Evolutionary conservation across 2,888 invertebrate species (phyloP).

Genomic region (Trichacis sp.): DNA sequence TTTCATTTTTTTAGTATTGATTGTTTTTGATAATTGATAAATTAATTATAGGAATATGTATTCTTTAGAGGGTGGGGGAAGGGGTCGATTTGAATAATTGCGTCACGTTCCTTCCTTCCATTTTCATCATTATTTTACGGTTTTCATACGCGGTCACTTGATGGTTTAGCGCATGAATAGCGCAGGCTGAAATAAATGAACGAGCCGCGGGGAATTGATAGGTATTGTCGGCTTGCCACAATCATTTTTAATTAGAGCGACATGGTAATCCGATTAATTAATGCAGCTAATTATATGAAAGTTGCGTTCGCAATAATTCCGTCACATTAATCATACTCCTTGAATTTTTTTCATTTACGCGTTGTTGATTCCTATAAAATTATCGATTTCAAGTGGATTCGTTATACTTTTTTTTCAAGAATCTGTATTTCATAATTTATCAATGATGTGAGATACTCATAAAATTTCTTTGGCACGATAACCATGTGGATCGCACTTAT

Average conservation of each 20-base stretch:
- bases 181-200: constrained; percentile 27
- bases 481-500: no score
- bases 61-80: no score
- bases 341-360: background rate
- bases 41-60: no score
- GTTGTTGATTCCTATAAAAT: background rate
- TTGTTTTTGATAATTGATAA: no score
- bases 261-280: constrained; percentile 13
- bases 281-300: background rate
- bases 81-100: no score
- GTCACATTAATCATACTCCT: background rate
- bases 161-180: background rate
- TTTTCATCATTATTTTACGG: constrained; percentile 1
- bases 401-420: no score
- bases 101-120: no score
- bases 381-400: no score
- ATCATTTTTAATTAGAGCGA: constrained; percentile 9
- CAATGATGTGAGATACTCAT: no score
- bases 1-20: no score
- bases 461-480: no score
- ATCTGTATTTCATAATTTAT: no score
- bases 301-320: background rate
- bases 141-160: background rate
- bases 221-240: constrained; percentile 18
- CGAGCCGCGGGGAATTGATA: constrained; percentile 34